Conservation (phyloP, 2,797 vertebrate species). For the Hirundo rustica region DNA sequence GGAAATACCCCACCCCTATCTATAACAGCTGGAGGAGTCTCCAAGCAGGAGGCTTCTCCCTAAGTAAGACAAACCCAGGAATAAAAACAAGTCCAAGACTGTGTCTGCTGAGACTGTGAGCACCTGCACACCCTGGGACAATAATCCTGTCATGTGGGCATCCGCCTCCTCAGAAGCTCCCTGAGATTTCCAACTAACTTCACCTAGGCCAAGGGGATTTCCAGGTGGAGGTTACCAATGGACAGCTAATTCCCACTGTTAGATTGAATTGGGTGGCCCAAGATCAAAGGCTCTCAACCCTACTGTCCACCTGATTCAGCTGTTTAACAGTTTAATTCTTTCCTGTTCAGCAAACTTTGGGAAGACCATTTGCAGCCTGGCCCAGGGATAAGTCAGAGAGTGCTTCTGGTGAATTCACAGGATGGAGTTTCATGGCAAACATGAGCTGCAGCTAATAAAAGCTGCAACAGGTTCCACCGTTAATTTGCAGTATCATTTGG, state of each 20-base stretch:
- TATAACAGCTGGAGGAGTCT: background rate
- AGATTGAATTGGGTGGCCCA: background rate
- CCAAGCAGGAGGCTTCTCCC: background rate
- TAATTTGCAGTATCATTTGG: background rate
- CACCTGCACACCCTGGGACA: background rate
- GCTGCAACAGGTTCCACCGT: background rate
- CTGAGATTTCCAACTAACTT: background rate
- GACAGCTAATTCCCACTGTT: background rate
- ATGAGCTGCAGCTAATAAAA: background rate
- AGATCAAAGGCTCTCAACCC: background rate
- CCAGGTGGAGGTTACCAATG: background rate
- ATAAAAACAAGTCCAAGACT: background rate
- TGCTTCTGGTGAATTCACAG: background rate
- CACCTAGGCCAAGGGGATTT: background rate
- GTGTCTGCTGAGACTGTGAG: background rate
- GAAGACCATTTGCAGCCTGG: background rate
- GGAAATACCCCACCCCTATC: background rate
- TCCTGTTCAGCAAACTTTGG: background rate
- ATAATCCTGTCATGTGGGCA: background rate
- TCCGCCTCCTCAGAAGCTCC: background rate
- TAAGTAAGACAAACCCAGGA: background rate
- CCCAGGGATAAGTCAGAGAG: background rate
- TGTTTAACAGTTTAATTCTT: background rate
- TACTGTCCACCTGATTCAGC: background rate
- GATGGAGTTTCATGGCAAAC: background rate